Evolutionary conservation across 2,797 vertebrate species (phyloP).

Genomic region (Halcyon badia): DNA sequence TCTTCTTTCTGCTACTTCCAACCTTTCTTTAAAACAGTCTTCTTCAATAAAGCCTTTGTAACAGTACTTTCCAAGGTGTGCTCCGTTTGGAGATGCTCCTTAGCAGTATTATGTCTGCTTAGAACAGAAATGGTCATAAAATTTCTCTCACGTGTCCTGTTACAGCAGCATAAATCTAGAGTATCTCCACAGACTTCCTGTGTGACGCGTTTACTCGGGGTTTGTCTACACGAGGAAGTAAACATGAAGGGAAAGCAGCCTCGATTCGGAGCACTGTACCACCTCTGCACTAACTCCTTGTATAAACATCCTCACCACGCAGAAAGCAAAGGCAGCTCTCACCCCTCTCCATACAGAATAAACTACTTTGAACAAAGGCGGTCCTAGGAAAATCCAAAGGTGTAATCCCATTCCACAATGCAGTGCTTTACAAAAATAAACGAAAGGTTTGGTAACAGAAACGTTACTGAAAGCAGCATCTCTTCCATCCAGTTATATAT

Average conservation of each 20-base stretch:
- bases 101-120: neutral
- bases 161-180: neutral
- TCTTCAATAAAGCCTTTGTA: neutral
- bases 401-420: neutral
- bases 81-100: neutral
- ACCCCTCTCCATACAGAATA: neutral
- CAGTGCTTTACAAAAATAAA: neutral
- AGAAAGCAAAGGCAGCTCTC: neutral
- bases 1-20: neutral
- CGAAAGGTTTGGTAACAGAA: no score
- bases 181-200: conserved; percentile 28
- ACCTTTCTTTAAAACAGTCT: neutral
- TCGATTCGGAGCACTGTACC: neutral
- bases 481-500: neutral
- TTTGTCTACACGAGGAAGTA: conserved; percentile 18
- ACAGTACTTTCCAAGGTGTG: neutral
- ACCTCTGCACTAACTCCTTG: neutral
- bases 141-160: neutral
- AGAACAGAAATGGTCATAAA: neutral
- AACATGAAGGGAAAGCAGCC: neutral
- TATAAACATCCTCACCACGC: neutral
- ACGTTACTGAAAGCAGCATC: neutral
- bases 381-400: neutral
- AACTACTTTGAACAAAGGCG: neutral
- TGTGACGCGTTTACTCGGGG: neutral